Evolutionary conservation across 2,888 invertebrate species (phyloP).

Genomic region (Cerastis leucographa): DNA sequence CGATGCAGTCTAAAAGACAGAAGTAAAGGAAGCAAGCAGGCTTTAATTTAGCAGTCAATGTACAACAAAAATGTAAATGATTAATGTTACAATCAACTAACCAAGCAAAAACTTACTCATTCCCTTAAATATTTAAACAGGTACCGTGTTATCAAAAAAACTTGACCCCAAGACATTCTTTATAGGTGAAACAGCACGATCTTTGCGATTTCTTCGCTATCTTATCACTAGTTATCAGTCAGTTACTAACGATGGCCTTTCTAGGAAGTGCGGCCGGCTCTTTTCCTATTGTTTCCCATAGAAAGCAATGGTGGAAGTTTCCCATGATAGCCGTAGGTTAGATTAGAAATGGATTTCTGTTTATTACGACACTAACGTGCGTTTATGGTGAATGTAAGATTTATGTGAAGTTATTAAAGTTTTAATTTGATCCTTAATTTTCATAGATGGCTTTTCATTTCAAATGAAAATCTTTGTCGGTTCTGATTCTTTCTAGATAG

Average conservation of each 20-base stretch:
- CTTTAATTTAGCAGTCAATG: background rate
- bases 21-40: too few species aligned
- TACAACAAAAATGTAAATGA: background rate
- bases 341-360: slow-evolving; percentile 28
- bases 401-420: slow-evolving; percentile 14
- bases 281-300: slow-evolving; percentile 51
- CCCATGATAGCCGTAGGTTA: slow-evolving; percentile 32
- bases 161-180: slow-evolving; percentile 34
- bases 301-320: slow-evolving; percentile 45
- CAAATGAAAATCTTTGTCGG: background rate
- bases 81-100: background rate
- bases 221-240: slow-evolving; percentile 61
- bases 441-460: background rate
- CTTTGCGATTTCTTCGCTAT: slow-evolving; percentile 27
- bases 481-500: background rate
- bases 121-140: slow-evolving; percentile 6
- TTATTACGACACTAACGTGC: slow-evolving; percentile 17
- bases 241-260: slow-evolving; percentile 50
- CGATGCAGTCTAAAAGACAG: too few species aligned
- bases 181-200: slow-evolving; percentile 30
- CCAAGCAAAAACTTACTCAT: slow-evolving; percentile 20
- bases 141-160: slow-evolving; percentile 8
- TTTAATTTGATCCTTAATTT: background rate
- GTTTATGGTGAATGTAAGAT: slow-evolving; percentile 22
- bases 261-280: slow-evolving; percentile 44